Percentiles rank a stretch among this genome's conserved stretches.
Conservation (phyloP, 2,888 invertebrate genomes). For the Tachina lurida region DNA sequence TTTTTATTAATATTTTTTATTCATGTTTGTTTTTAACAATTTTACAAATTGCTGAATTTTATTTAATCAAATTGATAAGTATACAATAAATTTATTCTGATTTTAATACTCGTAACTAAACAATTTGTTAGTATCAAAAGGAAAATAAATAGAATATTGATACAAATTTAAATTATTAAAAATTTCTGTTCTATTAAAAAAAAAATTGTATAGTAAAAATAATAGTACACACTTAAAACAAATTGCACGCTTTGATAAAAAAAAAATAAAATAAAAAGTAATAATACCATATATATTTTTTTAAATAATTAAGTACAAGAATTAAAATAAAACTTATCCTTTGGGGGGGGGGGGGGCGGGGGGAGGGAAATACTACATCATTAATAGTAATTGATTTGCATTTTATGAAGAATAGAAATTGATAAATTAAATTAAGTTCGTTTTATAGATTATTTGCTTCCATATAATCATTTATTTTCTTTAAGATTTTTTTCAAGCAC, state of each 20-base stretch:
- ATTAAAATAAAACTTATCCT: slow-evolving; percentile 24
- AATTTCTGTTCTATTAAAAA: slow-evolving; percentile 21
- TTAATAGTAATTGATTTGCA: slow-evolving; percentile 13
- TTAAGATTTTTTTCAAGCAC: slow-evolving; percentile 56
- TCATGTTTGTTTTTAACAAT: no score
- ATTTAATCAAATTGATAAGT: no score
- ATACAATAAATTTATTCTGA: slow-evolving; percentile 8
- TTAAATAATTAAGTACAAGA: slow-evolving; percentile 52
- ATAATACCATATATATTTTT: neutral
- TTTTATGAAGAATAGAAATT: slow-evolving; percentile 11
- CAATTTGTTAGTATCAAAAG: slow-evolving; percentile 59
- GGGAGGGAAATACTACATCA: neutral
- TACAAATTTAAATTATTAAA: slow-evolving; percentile 1
- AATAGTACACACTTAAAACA: slow-evolving; percentile 55
- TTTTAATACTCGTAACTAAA: slow-evolving; percentile 25
- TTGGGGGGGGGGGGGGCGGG: no score
- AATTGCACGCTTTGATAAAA: slow-evolving; percentile 63
- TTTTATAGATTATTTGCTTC: slow-evolving; percentile 13
- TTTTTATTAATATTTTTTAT: no score
- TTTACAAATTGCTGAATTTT: no score
- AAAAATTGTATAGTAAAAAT: slow-evolving; percentile 22
- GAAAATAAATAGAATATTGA: slow-evolving; percentile 44
- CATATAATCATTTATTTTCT: slow-evolving; percentile 20
- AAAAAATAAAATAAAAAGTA: neutral
- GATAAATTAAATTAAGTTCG: slow-evolving; percentile 14